phyloP scores from a whole-genome alignment of 2,888 invertebrate species.

The Callosobruchus maculatus region DNA sequence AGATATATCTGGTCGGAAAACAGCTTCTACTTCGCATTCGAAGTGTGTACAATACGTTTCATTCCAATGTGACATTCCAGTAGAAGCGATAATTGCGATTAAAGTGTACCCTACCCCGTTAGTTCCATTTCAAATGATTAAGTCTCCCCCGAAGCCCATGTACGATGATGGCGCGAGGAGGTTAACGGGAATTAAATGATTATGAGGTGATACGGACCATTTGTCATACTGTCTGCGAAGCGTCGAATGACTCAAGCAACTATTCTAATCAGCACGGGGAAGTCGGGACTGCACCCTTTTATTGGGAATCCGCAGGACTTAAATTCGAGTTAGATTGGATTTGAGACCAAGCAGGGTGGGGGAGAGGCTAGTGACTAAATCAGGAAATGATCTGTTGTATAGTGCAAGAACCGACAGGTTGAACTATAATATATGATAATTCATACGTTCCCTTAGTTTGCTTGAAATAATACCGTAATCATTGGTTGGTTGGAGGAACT shows the following conservation, averaged over 20 bases:
- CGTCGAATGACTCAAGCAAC: constrained; percentile 19
- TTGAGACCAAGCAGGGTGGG: not conserved
- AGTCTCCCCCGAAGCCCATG: constrained; percentile 32
- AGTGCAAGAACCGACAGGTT: no score
- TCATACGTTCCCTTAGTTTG: no score
- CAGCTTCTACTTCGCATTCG: no score
- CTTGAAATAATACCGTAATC: no score
- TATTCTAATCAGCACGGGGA: constrained; percentile 15
- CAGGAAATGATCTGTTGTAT: not conserved
- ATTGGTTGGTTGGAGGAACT: no score
- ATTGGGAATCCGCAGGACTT: constrained; percentile 5
- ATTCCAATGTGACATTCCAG: not conserved
- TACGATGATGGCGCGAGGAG: constrained; percentile 44
- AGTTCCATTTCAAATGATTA: constrained; percentile 18
- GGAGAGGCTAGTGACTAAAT: not conserved
- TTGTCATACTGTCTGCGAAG: constrained; percentile 46
- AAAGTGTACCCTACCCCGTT: not conserved
- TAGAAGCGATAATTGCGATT: not conserved
- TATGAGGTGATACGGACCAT: constrained; percentile 50
- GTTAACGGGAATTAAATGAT: constrained; percentile 51
- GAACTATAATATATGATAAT: no score
- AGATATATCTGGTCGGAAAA: no score
- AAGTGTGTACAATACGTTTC: not conserved
- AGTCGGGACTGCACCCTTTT: constrained; percentile 2
- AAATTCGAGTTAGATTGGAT: not conserved